These are phyloP conservation scores for Axea sp. DNA, from an alignment of 2,888 invertebrate species.

Conservation along the genomic window DNA sequence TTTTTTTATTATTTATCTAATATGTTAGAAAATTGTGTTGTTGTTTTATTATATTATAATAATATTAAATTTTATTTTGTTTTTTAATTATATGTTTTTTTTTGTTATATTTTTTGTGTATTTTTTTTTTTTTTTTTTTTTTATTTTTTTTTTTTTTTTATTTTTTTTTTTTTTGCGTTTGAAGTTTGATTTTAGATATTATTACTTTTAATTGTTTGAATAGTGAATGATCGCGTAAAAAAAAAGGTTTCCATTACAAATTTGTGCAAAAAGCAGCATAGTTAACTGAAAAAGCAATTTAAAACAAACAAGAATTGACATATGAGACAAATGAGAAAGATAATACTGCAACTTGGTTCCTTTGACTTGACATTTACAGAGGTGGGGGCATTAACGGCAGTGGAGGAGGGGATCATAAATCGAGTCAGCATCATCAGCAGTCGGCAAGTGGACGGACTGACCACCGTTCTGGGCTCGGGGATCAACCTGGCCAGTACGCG, in stretches of 20 bases:
- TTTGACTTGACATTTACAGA: conserved; percentile 76
- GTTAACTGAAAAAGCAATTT: conserved; percentile 32
- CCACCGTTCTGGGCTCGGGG: conserved; percentile 79
- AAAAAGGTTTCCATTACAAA: conserved; percentile 24
- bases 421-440: conserved; percentile 80
- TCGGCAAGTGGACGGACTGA: conserved; percentile 80
- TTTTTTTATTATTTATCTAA: no score
- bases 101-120: no score
- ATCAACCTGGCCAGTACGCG: conserved; percentile 88
- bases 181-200: no score
- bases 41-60: no score
- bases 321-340: conserved; percentile 60
- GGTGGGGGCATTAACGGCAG: conserved; percentile 79
- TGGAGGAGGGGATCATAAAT: conserved; percentile 78
- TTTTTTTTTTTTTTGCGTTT: conserved; percentile 2
- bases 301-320: conserved; percentile 1
- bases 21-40: no score
- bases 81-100: no score
- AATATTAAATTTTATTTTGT: no score
- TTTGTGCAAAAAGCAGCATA: conserved; percentile 39
- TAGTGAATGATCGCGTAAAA: no score
- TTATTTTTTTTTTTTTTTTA: no score
- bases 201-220: no score
- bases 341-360: conserved; percentile 75
- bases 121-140: no score